Conservation (phyloP, 1,140 invertebrate genomes). For the Eurosta solidaginis region DNA sequence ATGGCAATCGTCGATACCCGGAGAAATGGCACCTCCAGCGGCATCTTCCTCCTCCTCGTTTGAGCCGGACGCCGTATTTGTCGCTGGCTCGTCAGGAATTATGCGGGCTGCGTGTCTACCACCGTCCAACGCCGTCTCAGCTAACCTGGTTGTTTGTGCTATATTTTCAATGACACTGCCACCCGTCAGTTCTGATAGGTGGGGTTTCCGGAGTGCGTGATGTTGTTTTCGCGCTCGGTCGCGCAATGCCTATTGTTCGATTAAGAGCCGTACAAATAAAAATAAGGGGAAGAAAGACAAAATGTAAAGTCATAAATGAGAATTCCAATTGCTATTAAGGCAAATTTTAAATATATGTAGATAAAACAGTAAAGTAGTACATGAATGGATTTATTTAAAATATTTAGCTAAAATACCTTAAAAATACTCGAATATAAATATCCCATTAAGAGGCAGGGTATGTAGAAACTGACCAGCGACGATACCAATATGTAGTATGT, state of each 20-base stretch:
- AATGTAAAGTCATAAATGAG: not conserved
- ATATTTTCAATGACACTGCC: conserved; percentile 89
- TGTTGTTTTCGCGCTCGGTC: conserved; percentile 80
- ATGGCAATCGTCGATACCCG: conserved; percentile 73
- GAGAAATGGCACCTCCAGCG: conserved; percentile 60
- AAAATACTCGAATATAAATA: conserved; percentile 99
- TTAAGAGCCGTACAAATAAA: too few relatives aligned
- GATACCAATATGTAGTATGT: conserved; percentile 98
- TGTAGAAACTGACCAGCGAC: conserved; percentile 97
- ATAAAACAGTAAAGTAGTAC: not conserved
- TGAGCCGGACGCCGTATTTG: conserved; percentile 88
- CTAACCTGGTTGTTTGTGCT: conserved; percentile 77
- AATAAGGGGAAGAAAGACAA: not conserved
- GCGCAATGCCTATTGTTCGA: conserved; percentile 67
- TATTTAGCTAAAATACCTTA: conserved; percentile 68
- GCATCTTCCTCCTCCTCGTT: conserved; percentile 81
- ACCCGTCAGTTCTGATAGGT: conserved; percentile 71
- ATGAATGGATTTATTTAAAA: not conserved
- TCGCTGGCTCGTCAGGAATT: conserved; percentile 73
- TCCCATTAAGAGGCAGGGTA: conserved; percentile 98
- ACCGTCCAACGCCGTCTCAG: conserved; percentile 78
- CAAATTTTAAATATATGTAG: not conserved
- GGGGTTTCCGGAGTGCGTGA: conserved; percentile 74
- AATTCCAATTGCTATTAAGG: not conserved
- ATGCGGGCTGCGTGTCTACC: conserved; percentile 65